These are phyloP conservation scores for Chaenodraco wilsoni DNA, from an alignment of 2,797 vertebrate genomes.

Conservation along the genomic window DNA sequence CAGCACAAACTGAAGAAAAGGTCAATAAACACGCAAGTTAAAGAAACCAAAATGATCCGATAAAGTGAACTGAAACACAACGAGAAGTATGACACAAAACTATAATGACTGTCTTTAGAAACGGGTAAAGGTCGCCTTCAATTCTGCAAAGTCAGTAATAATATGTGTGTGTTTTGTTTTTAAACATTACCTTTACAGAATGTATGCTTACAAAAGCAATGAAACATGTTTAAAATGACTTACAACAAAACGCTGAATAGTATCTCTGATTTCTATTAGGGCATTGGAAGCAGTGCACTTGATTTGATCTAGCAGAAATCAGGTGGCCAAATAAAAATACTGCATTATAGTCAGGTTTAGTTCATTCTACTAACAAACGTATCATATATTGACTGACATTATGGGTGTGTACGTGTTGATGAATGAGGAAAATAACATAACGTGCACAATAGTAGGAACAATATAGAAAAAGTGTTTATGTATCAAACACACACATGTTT, in stretches of 20 bases:
- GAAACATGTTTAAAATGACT: neutral
- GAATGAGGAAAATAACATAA: neutral
- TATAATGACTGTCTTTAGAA: neutral
- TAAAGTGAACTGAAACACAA: constrained; percentile 10
- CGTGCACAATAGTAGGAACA: neutral
- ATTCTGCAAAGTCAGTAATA: neutral
- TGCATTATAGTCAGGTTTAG: neutral
- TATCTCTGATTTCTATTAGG: neutral
- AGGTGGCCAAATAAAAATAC: neutral
- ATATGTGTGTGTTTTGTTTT: neutral
- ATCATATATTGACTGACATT: neutral
- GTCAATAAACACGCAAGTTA: neutral
- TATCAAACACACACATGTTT: constrained; percentile 39
- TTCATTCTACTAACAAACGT: neutral
- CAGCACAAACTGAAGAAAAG: constrained; percentile 23
- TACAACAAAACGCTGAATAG: neutral
- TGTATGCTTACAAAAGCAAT: neutral
- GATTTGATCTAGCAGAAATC: neutral
- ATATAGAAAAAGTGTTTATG: neutral
- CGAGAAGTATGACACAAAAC: neutral
- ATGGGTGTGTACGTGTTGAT: neutral
- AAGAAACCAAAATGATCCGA: constrained; percentile 11
- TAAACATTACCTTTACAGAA: neutral
- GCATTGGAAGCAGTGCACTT: neutral
- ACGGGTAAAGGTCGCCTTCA: neutral